Evolutionary conservation across 2,113 vertebrate genomes (phyloP), one percentile per base, ranked within the genome.

Genomic region (Ageneiosus marmoratus): DNA sequence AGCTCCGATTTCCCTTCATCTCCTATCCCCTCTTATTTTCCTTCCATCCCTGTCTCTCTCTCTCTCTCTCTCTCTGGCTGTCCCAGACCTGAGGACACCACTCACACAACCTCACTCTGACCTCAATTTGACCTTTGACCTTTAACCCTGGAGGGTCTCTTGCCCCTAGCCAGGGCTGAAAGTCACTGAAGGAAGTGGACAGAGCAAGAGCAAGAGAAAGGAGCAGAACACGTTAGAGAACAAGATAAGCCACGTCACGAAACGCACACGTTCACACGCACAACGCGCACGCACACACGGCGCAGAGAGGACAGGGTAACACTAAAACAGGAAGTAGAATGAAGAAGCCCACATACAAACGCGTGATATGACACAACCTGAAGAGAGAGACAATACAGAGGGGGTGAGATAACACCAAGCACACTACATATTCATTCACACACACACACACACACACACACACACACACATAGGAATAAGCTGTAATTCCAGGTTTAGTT

Each of bases 291-390:
- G 89, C 89, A 92, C 91, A 89, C 24, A 92, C 87, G 89, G 76
- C 84, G 86, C 82, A 84, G 89, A 81, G 82, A 89, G 86, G 87
- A 93, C 89, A 92, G 85, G 86, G 90, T 91, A 90, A 92, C 89
- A 89, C 89, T 92, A 89, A 92, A 91, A 93, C 88, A 89, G 50
- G 88, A 90, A 94, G 90, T 93, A 91, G 93, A 93, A 94, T 94
- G 92, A 94, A 94, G 89, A 93, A 94, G 93, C 92, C 92, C 92
- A 94, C 94, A 94, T 94, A 94, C 94, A 94, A 92, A 94, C 94
- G 92, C 94, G 94, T 93, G 94, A 94, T 94, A 94, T 93, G 92
- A 94, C 93, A 94, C 93, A 94, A 94, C 94, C 94, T 94, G 93
- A 94, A 94, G 94, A 89, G 91, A 93, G 92, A 94, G 91, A 94